phyloP scores from a whole-genome alignment of 2,113 vertebrate species.

The Blennius ocellaris region DNA sequence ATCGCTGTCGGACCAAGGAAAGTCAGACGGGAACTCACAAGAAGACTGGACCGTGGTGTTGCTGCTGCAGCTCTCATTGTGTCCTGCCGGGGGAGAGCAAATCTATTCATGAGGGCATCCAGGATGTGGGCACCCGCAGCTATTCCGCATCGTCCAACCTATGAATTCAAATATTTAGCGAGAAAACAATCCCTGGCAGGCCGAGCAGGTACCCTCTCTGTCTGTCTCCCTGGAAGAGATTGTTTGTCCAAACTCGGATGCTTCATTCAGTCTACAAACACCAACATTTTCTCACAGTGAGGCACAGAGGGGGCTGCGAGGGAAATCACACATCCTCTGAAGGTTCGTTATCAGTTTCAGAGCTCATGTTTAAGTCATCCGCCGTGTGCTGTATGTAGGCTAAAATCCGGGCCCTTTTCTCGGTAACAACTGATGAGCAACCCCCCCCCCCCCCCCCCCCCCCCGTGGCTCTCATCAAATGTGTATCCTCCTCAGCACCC shows the following conservation, averaged over 20 bases:
- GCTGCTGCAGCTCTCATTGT: constrained; percentile 18
- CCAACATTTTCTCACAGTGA: too few relatives aligned
- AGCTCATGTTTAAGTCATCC: neutral
- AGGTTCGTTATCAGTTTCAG: neutral
- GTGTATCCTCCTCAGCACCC: constrained; percentile 14
- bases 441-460: too few relatives aligned
- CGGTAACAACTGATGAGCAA: constrained; percentile 12
- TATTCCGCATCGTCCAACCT: constrained; percentile 1
- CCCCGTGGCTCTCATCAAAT: constrained; percentile 11
- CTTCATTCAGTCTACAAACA: too few relatives aligned
- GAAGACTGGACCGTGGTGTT: neutral
- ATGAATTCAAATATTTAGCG: constrained; percentile 31
- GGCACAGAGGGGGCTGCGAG: neutral
- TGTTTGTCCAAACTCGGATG: too few relatives aligned
- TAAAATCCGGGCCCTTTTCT: constrained; percentile 8
- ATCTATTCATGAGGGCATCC: constrained; percentile 16
- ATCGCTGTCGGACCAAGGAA: neutral
- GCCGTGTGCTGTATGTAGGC: neutral
- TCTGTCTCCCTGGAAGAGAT: too few relatives aligned
- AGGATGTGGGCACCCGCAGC: neutral
- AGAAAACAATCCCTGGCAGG: neutral
- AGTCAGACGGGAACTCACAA: neutral
- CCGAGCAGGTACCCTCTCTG: too few relatives aligned
- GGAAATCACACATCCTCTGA: neutral
- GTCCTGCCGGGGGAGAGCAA: neutral